Percentiles rank a stretch among this genome's conserved stretches.
phyloP scores from a whole-genome alignment of 2,888 invertebrate species.

The Calameuta pallipes region DNA sequence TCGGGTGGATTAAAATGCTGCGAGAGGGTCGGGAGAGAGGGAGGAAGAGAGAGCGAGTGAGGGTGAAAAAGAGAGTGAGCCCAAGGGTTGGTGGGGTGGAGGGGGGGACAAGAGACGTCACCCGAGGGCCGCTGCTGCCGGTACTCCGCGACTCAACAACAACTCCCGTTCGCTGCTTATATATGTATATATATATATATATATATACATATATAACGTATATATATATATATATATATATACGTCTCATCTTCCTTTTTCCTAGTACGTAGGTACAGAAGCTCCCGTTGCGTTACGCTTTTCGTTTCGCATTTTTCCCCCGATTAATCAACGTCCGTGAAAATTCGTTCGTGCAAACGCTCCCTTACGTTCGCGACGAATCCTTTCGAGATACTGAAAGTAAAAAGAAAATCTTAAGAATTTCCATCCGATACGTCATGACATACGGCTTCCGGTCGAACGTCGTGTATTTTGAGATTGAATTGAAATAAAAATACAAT shows the following conservation, averaged over 20 bases:
- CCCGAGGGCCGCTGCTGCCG: slow-evolving; percentile 30
- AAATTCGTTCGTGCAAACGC: background rate
- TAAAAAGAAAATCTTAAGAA: background rate
- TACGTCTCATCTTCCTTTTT: background rate
- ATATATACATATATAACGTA: too few species aligned
- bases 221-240: too few species aligned
- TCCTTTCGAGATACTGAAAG: background rate
- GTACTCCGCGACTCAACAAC: background rate
- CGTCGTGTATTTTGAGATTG: background rate
- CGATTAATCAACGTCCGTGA: slow-evolving; percentile 19
- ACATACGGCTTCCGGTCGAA: background rate
- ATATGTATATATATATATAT: background rate
- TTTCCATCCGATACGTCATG: background rate
- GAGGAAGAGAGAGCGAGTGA: slow-evolving; percentile 8
- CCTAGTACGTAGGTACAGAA: background rate
- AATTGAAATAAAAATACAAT: background rate
- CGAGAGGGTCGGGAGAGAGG: slow-evolving; percentile 34
- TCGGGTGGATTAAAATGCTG: slow-evolving; percentile 51
- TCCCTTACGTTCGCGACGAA: background rate
- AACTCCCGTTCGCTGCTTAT: background rate
- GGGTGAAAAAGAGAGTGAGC: slow-evolving; percentile 23
- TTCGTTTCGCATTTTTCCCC: slow-evolving; percentile 10
- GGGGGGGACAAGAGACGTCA: slow-evolving; percentile 32
- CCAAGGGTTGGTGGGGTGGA: slow-evolving; percentile 13
- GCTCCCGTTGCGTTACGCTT: slow-evolving; percentile 2